phyloP scores from a whole-genome alignment of 2,888 invertebrate species.

The Ormia ochracea region DNA sequence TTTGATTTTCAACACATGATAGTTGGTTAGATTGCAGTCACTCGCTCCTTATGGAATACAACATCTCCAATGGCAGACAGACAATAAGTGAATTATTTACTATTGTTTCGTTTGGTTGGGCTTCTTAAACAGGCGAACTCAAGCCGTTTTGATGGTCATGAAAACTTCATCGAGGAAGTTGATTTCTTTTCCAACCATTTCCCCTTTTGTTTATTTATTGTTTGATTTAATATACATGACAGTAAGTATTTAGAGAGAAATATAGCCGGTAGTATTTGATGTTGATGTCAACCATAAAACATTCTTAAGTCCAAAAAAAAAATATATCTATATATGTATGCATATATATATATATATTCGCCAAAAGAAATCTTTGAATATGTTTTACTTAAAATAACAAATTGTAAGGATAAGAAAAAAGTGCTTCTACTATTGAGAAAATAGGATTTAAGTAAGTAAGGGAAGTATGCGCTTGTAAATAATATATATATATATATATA shows the following conservation, averaged over 20 bases:
- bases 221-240: constrained; percentile 50
- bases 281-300: constrained; percentile 7
- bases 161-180: constrained; percentile 22
- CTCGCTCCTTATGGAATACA: constrained; percentile 9
- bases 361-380: neutral
- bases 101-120: constrained; percentile 35
- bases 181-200: constrained; percentile 22
- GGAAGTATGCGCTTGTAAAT: too few relatives aligned
- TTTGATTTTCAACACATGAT: constrained; percentile 60
- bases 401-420: too few relatives aligned
- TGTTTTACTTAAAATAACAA: too few relatives aligned
- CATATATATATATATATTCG: too few relatives aligned
- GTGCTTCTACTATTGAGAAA: too few relatives aligned
- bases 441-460: too few relatives aligned
- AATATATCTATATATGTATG: neutral
- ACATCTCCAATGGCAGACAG: constrained; percentile 21
- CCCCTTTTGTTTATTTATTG: constrained; percentile 50
- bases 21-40: constrained; percentile 29
- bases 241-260: constrained; percentile 44
- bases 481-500: too few relatives aligned
- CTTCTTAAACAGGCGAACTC: constrained; percentile 8
- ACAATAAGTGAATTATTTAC: constrained; percentile 60
- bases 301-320: constrained; percentile 6
- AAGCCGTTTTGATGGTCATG: constrained; percentile 18
- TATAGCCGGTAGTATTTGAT: constrained; percentile 44